Conservation (phyloP, 1,140 invertebrate genomes). For the Drosophila ananassae region DNA sequence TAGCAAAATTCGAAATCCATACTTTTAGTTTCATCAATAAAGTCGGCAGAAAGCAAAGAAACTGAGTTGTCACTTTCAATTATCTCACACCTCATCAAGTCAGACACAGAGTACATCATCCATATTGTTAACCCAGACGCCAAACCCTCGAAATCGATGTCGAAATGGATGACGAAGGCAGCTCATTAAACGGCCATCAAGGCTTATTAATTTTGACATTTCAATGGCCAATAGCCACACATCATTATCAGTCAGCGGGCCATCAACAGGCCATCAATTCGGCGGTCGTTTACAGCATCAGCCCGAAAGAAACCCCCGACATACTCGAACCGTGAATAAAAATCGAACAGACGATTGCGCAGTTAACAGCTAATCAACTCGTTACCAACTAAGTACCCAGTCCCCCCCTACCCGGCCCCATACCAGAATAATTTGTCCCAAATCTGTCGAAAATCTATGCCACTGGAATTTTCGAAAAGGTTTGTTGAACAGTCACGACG, state of each 20-base stretch:
- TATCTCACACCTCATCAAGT: conserved; percentile 22
- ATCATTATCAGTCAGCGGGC: conserved; percentile 59
- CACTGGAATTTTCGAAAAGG: neutral
- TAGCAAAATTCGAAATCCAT: neutral
- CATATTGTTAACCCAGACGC: conserved; percentile 10
- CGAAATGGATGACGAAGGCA: conserved; percentile 21
- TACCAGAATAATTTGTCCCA: neutral
- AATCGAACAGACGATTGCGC: conserved; percentile 24
- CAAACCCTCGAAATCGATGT: conserved; percentile 13
- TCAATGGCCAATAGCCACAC: conserved; percentile 53
- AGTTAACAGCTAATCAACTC: conserved; percentile 55
- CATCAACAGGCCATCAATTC: conserved; percentile 51
- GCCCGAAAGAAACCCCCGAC: conserved; percentile 6
- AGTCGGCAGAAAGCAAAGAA: neutral
- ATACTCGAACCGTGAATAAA: conserved; percentile 28
- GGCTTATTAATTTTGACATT: conserved; percentile 73
- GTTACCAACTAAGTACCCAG: conserved; percentile 36
- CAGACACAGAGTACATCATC: neutral
- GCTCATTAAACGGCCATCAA: conserved; percentile 62
- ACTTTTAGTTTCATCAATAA: neutral
- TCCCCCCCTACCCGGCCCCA: neutral
- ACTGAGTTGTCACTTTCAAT: neutral
- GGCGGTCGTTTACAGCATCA: conserved; percentile 25
- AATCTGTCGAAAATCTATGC: neutral
- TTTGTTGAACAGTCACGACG: neutral